These are phyloP conservation scores for Saccostrea glomerata DNA, from an alignment of 1,140 invertebrate species.

Conservation along the genomic window DNA sequence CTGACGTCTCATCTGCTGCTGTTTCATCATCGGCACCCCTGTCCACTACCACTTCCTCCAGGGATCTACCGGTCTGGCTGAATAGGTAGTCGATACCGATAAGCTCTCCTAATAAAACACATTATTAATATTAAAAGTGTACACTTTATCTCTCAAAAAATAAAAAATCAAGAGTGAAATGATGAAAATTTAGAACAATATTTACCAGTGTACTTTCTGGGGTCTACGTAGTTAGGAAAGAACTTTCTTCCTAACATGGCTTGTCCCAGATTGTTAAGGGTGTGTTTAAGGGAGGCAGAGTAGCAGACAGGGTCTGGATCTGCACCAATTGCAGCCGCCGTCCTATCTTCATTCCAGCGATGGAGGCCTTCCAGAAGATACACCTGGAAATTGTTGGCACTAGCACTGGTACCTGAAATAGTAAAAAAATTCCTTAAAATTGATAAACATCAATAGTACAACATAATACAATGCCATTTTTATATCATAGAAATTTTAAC, in stretches of 20 bases:
- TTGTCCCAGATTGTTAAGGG: neutral
- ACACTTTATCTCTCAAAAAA: no score
- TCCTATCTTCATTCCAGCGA: conserved; percentile 60
- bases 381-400: conserved; percentile 60
- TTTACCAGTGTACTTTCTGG: conserved; percentile 35
- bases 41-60: neutral
- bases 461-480: no score
- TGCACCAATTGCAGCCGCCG: conserved; percentile 24
- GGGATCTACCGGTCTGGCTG: conserved; percentile 45
- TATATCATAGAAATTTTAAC: neutral
- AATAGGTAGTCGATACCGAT: conserved; percentile 53
- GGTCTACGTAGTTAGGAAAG: neutral
- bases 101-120: conserved; percentile 45
- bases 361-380: conserved; percentile 62
- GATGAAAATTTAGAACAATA: no score
- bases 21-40: neutral
- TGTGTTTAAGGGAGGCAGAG: neutral
- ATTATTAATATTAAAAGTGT: no score
- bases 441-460: no score
- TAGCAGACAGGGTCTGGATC: neutral
- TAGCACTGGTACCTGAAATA: conserved; percentile 55
- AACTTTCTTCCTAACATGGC: conserved; percentile 30
- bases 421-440: neutral
- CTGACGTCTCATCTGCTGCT: conserved; percentile 38
- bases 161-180: no score